Base-by-base conservation (phyloP, 2,797 vertebrate species). In the Semotilus atromaculatus region DNA sequence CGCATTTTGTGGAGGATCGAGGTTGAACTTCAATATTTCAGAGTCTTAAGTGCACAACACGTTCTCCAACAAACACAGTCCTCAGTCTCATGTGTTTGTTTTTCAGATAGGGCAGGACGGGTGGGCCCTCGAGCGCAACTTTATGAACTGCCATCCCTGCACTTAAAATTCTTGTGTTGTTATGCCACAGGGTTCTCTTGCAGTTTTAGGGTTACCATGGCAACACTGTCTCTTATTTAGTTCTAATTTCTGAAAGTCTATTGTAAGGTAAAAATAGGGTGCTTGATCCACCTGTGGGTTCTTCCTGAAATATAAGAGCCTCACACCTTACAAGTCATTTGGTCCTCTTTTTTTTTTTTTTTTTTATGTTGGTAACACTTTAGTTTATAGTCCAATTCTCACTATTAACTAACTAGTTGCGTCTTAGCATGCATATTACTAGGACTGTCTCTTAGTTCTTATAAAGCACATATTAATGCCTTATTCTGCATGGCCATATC, bases 141-240 rank as follows among this genome's bases (percentile, higher is more conserved):
- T 83, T 75, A 75, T 83, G 82, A 77, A 58, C 62, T 23, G 7
- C 14, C 4, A 14, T 11, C 66, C 62, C 29, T 60, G 75, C 75
- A 71, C 83, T 78, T 79, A 71, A 84, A 62, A 79, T 84, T 62
- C 66, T 78, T 84, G 8, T 78, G 83, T 71, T 79, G 83, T 84
- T 55, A 60, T 78, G 51, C 83, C 48, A 60, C 23, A 3, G 66
- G 16, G 4, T 48, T 71, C 34, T 79, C 53, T 71, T 45, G 21
- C 53, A 36, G 45, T 36, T 34, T 51, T 40, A 5, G 14, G 0
- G 29, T 79, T 72, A 34, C 75, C 66, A 60, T 45, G 11, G 36
- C 64, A 78, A 84, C 36, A 6, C 51, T 45, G 62, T 58, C 51
- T 58, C 64, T 45, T 58, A 34, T 58, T 53, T 40, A 29, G 43